Evolutionary conservation across 2,888 invertebrate genomes (phyloP), one percentile per base, ranked within the genome.

Genomic region (Phoronis australis): DNA sequence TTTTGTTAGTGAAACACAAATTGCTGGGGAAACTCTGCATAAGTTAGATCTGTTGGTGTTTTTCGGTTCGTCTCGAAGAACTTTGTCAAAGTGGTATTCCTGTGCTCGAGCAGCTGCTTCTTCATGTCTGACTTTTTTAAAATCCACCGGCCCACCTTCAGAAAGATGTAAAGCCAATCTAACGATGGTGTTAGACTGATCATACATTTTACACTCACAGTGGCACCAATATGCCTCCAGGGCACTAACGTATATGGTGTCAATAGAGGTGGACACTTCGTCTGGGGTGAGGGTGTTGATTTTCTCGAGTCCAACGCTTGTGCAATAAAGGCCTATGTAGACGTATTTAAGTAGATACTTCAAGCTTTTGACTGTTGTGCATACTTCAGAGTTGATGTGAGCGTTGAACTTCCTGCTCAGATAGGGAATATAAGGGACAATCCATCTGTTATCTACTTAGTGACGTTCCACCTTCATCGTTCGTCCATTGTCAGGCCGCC

Each of bases 381-480:
- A 62, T 22, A 57, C 40, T 61, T 78, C 74, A 1, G 76, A 66
- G 58, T 78, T 78, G 35, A 77, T 72, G 51, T 78, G 76, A 18
- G 56, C 55, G 47, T 73, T 59, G 57, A 60, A 77, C 45, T 62
- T 69, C 41, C 55, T 44, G 5, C 50, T 48, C 20, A 78, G 48
- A 45, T 55, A 64, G 2, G 68, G 66, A 51, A 70, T 73, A 54
- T 74, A 74, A 0, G 76, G 76, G 6, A 77, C 74, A 5, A 76
- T 65, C 59, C 60, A 68, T 23, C 62, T 42, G 54, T 75, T 76
- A 51, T 71, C 68, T 42, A 68, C 45, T 45, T 56, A 9, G 20
- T 35, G 38, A 38, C 49, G 44, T 6, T 27, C 37, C 4, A 25
- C 23, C 18, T n/a, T 45, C 12, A 35, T 42, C 6, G 31, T 49